Conservation (phyloP, 2,113 vertebrate species). For the Chlorodrepanis virens region DNA sequence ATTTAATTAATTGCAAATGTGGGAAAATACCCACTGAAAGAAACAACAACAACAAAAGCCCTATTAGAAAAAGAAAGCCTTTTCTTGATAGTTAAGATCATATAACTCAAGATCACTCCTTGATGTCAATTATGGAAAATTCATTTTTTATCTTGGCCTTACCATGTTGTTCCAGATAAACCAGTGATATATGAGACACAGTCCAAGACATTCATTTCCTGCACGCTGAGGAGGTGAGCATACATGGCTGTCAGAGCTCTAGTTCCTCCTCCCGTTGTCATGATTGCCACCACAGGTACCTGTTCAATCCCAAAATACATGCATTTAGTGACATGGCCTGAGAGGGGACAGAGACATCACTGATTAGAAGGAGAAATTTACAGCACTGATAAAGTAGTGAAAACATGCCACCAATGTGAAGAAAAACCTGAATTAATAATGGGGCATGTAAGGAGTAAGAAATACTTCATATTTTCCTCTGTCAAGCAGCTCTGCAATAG, state of each 20-base stretch:
- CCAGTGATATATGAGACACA: slow-evolving; percentile 80
- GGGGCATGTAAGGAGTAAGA: background rate
- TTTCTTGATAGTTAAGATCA: background rate
- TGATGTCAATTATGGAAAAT: background rate
- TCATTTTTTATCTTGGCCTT: slow-evolving; percentile 28
- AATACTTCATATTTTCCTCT: background rate
- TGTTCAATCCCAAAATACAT: slow-evolving; percentile 39
- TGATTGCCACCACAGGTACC: slow-evolving; percentile 84
- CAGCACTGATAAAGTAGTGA: background rate
- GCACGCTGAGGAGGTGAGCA: slow-evolving; percentile 78
- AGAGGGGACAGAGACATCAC: background rate
- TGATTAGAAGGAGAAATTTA: background rate
- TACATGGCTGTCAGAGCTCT: slow-evolving; percentile 83
- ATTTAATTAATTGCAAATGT: background rate
- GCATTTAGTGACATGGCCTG: background rate
- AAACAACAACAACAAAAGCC: background rate
- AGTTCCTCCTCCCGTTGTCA: slow-evolving; percentile 84
- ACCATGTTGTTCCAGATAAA: slow-evolving; percentile 90
- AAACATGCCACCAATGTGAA: background rate
- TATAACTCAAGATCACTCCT: background rate
- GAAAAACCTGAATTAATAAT: background rate
- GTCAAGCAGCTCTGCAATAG: background rate
- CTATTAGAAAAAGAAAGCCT: background rate
- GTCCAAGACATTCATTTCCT: slow-evolving; percentile 80
- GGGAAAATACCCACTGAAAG: background rate